Evolutionary conservation across 2,888 invertebrate genomes (phyloP).

Genomic region (Leptinotarsa rubiginosa): DNA sequence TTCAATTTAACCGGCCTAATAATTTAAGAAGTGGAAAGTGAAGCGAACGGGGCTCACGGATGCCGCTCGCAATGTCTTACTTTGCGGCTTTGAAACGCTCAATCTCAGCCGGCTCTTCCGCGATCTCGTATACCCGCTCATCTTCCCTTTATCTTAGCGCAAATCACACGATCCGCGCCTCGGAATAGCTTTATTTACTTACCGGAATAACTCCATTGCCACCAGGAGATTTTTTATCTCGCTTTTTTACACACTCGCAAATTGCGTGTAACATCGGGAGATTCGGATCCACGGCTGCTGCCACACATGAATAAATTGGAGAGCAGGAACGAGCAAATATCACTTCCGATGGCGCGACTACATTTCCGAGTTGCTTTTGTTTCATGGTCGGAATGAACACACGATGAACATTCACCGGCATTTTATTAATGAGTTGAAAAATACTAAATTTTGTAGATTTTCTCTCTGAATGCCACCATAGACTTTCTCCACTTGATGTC

Average conservation of each 20-base stretch:
- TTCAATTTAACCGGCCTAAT: slow-evolving; percentile 42
- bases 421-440: background rate
- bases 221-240: slow-evolving; percentile 55
- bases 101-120: slow-evolving; percentile 55
- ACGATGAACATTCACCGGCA: background rate
- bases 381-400: slow-evolving; percentile 4
- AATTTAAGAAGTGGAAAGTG: slow-evolving; percentile 45
- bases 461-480: background rate
- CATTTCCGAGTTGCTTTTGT: slow-evolving; percentile 15
- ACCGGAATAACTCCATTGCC: slow-evolving; percentile 61
- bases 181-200: slow-evolving; percentile 62
- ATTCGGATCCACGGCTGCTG: slow-evolving; percentile 26
- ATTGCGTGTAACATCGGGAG: slow-evolving; percentile 48
- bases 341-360: slow-evolving; percentile 10
- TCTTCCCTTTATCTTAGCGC: slow-evolving; percentile 56
- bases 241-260: slow-evolving; percentile 55
- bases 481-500: background rate
- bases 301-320: slow-evolving; percentile 29
- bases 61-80: slow-evolving; percentile 48
- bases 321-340: slow-evolving; percentile 19
- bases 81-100: slow-evolving; percentile 57
- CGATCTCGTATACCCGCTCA: slow-evolving; percentile 42
- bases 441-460: background rate
- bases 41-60: slow-evolving; percentile 10
- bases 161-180: slow-evolving; percentile 59